Conservation (phyloP, 1,140 invertebrate genomes). For the Drosophila arizonae region DNA sequence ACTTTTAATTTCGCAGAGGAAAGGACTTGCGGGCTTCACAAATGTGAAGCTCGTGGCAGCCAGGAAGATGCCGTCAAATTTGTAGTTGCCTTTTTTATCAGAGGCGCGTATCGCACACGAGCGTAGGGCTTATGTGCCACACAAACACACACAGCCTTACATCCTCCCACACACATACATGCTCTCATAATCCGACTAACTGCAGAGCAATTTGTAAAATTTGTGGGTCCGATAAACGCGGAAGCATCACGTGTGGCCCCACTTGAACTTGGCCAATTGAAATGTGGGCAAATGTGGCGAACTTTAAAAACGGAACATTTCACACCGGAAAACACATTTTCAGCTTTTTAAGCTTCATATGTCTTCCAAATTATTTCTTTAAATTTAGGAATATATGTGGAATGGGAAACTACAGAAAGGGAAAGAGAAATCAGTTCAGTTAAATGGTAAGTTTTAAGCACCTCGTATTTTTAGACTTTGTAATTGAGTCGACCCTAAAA, state of each 20-base stretch:
- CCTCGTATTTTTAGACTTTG: no score
- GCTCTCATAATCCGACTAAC: constrained; percentile 41
- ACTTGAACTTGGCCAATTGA: constrained; percentile 36
- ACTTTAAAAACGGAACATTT: not conserved
- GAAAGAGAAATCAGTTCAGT: no score
- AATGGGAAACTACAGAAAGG: no score
- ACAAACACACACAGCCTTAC: constrained; percentile 1
- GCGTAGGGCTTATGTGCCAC: constrained; percentile 27
- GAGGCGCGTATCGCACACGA: constrained; percentile 31
- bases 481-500: no score
- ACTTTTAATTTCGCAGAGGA: constrained; percentile 54
- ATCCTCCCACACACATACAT: constrained; percentile 19
- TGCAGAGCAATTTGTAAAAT: constrained; percentile 56
- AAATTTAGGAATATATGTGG: no score
- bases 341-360: constrained; percentile 10
- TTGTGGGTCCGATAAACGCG: constrained; percentile 34
- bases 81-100: constrained; percentile 35
- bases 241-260: not conserved
- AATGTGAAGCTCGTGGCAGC: constrained; percentile 33
- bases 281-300: constrained; percentile 5
- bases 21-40: not conserved
- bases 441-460: no score
- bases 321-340: constrained; percentile 3
- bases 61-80: constrained; percentile 34
- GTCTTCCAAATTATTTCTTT: not conserved